phyloP scores from a whole-genome alignment of 1,140 invertebrate genomes.

The Stenopsyche tienmushanensis region DNA sequence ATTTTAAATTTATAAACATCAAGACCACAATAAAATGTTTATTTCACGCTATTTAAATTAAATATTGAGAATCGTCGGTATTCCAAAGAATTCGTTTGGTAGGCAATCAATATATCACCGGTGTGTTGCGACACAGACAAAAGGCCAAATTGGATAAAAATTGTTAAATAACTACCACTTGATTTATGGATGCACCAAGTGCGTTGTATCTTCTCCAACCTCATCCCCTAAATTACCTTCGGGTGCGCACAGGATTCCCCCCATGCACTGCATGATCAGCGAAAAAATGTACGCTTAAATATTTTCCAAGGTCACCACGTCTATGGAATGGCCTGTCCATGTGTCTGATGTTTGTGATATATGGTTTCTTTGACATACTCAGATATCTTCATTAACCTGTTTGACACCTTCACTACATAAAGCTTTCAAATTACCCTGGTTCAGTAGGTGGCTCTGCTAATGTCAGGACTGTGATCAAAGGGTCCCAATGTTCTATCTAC shows the following conservation, averaged over 20 bases:
- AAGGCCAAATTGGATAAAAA: conserved; percentile 40
- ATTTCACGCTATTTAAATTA: too few relatives aligned
- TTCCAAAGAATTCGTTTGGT: too few relatives aligned
- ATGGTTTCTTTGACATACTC: neutral
- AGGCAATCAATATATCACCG: conserved; percentile 37
- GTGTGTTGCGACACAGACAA: conserved; percentile 28
- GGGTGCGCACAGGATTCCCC: neutral
- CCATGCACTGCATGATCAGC: too few relatives aligned
- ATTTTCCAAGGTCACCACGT: too few relatives aligned
- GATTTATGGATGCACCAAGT: conserved; percentile 39
- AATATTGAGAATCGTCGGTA: too few relatives aligned
- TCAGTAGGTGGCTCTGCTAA: neutral
- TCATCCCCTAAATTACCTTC: conserved; percentile 8
- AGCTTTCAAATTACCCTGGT: neutral
- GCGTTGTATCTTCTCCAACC: conserved; percentile 19
- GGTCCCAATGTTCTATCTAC: conserved; percentile 13
- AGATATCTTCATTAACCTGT: neutral
- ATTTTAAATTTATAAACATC: too few relatives aligned
- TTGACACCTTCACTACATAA: neutral
- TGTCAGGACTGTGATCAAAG: conserved; percentile 27
- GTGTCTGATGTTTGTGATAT: neutral
- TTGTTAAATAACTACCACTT: conserved; percentile 39
- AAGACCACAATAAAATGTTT: too few relatives aligned
- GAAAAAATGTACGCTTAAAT: too few relatives aligned
- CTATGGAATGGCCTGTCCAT: too few relatives aligned